Conservation (phyloP, 1,140 invertebrate species). For the Tribolium castaneum region DNA sequence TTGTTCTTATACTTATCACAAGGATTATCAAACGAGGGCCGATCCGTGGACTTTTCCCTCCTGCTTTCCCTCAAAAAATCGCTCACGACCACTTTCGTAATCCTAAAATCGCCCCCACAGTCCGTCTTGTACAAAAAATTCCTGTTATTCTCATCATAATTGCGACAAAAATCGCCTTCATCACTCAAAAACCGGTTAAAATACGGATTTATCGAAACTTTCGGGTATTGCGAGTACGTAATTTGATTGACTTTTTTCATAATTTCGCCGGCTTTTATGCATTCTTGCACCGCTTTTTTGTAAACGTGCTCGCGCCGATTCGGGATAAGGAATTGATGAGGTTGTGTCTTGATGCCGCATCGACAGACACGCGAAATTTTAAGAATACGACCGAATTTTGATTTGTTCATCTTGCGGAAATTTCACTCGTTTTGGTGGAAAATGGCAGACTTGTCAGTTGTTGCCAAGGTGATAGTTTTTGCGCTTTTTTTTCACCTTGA, state of each 20-base stretch:
- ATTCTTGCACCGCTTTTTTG: conserved; percentile 25
- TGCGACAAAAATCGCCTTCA: neutral
- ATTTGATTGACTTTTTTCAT: conserved; percentile 23
- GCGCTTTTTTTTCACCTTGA: too few relatives aligned
- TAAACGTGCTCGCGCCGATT: neutral
- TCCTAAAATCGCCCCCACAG: conserved; percentile 21
- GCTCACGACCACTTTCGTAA: conserved; percentile 22
- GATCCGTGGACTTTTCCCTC: too few relatives aligned
- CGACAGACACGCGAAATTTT: neutral
- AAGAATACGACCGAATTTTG: neutral
- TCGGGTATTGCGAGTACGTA: neutral
- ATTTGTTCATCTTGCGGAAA: neutral
- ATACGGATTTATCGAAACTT: neutral
- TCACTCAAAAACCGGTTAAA: neutral
- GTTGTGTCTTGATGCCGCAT: neutral
- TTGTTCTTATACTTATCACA: too few relatives aligned
- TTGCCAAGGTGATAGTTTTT: neutral
- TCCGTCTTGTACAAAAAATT: neutral
- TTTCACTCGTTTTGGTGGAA: neutral
- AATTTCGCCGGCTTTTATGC: conserved; percentile 16
- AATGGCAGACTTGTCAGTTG: neutral
- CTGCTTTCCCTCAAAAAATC: too few relatives aligned
- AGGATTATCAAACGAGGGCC: too few relatives aligned
- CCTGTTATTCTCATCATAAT: neutral
- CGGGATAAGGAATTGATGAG: neutral